A percentile compares a stretch with the other conserved stretches of the same genome.
Conservation (phyloP, 2,888 invertebrate species). For the Harpalus rufipes region DNA sequence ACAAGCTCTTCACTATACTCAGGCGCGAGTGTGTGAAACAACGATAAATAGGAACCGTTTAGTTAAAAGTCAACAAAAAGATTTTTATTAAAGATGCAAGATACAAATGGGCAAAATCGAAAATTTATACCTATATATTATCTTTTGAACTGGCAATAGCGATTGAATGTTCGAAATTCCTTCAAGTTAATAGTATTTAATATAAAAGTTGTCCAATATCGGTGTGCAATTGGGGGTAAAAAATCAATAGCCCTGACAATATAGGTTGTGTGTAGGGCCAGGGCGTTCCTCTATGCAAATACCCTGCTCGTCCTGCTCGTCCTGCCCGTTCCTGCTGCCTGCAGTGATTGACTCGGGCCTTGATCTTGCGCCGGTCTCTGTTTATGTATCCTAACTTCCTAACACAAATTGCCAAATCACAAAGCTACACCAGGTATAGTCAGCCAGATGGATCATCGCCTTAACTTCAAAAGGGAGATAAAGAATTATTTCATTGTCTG, state of each 20-base stretch:
- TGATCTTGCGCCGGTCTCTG: constrained; percentile 63
- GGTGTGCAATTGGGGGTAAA: not conserved
- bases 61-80: not conserved
- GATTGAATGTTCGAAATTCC: not conserved
- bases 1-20: constrained; percentile 35
- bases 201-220: not conserved
- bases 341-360: constrained; percentile 1
- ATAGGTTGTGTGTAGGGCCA: not conserved
- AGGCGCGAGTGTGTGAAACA: not conserved
- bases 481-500: not conserved
- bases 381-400: constrained; percentile 70
- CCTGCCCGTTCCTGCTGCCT: not conserved
- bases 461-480: not conserved
- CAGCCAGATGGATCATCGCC: not conserved
- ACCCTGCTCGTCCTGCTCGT: not conserved
- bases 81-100: not conserved
- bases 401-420: constrained; percentile 72
- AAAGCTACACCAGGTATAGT: constrained; percentile 72
- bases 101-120: no score
- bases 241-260: not conserved
- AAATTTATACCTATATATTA: no score
- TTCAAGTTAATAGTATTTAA: not conserved
- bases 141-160: no score
- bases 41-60: not conserved
- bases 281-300: constrained; percentile 1